phyloP scores from a whole-genome alignment of 1,140 invertebrate genomes.

The Notospermus geniculatus region DNA sequence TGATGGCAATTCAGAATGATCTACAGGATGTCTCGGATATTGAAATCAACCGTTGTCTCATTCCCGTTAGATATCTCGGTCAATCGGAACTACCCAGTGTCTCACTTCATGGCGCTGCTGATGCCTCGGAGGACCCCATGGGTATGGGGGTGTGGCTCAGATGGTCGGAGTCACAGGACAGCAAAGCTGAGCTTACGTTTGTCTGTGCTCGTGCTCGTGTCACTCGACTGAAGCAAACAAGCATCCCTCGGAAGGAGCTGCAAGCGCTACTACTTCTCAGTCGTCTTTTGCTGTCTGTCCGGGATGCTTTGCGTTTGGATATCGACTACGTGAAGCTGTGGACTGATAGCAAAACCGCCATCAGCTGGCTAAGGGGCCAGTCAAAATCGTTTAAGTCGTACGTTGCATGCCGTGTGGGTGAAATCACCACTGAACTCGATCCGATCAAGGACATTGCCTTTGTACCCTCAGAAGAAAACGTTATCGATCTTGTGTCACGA shows the following conservation, averaged over 20 bases:
- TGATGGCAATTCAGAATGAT: background rate
- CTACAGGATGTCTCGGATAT: background rate
- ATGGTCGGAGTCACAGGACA: background rate
- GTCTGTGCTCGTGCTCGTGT: background rate
- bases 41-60: background rate
- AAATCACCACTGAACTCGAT: background rate
- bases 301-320: slow-evolving; percentile 1
- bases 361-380: background rate
- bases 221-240: background rate
- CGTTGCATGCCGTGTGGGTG: slow-evolving; percentile 2
- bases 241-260: slow-evolving; percentile 1
- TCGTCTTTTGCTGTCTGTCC: background rate
- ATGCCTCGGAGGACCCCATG: slow-evolving; percentile 3
- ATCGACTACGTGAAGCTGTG: slow-evolving; percentile 4
- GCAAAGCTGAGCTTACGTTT: background rate
- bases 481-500: background rate
- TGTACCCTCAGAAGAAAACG: background rate
- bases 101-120: background rate
- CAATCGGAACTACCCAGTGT: background rate
- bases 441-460: background rate
- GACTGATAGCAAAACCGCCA: slow-evolving; percentile 2
- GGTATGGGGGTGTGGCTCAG: background rate
- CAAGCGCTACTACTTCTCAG: background rate
- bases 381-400: slow-evolving; percentile 1
- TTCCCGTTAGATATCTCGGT: background rate